These are phyloP conservation scores for Mirounga angustirostris DNA, from an alignment of 2,113 vertebrate species.

Conservation along the genomic window DNA sequence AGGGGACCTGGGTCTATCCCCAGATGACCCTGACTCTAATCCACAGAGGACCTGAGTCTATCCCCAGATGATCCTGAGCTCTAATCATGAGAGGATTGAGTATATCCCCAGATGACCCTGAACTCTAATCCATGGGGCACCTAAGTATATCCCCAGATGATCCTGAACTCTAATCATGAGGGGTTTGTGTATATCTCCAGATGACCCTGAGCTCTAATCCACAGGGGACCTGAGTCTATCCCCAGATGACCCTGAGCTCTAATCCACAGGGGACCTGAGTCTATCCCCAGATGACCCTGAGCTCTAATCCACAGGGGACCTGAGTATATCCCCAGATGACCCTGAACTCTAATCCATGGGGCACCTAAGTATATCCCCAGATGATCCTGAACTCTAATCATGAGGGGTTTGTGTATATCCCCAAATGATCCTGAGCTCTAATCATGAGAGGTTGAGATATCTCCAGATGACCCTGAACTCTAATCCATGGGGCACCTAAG, in stretches of 20 bases:
- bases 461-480: too few species aligned
- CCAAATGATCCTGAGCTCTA: background rate
- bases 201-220: background rate
- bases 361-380: too few species aligned
- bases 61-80: background rate
- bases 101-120: background rate
- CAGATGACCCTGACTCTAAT: background rate
- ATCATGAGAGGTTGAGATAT: background rate
- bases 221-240: too few species aligned
- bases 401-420: too few species aligned
- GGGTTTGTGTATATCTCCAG: too few species aligned
- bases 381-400: background rate
- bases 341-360: background rate
- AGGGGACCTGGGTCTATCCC: background rate
- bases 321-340: background rate
- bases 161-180: background rate
- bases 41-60: background rate
- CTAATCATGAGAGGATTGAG: too few species aligned
- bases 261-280: too few species aligned
- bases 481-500: background rate
- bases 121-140: background rate
- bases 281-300: too few species aligned
- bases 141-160: too few species aligned
- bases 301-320: too few species aligned
- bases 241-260: background rate